phyloP scores from a whole-genome alignment of 2,888 invertebrate genomes.

The Rhorus exstirpatorius region DNA sequence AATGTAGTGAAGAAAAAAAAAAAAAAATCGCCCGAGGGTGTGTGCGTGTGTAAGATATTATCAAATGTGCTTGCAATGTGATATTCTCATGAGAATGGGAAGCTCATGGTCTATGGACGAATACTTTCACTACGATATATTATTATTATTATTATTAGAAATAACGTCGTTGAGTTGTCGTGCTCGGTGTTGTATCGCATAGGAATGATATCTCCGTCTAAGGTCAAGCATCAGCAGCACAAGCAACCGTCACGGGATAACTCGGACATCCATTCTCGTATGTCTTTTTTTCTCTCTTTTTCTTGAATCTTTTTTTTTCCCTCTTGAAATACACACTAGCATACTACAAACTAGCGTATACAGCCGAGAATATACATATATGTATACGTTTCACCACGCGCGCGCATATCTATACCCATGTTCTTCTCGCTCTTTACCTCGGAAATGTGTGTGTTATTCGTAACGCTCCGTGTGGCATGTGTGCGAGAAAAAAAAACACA shows the following conservation, averaged over 20 bases:
- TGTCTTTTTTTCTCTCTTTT: conserved; percentile 60
- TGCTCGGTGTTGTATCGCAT: conserved; percentile 79
- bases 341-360: neutral
- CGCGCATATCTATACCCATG: conserved; percentile 33
- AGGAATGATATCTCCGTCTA: conserved; percentile 86
- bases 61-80: conserved; percentile 62
- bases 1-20: conserved; percentile 30
- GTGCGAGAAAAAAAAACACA: conserved; percentile 17
- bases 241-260: conserved; percentile 75
- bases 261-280: conserved; percentile 75
- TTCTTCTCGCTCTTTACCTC: conserved; percentile 1
- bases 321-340: conserved; percentile 13
- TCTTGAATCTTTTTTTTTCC: neutral
- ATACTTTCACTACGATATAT: conserved; percentile 74
- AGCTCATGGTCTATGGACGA: conserved; percentile 76
- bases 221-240: conserved; percentile 82
- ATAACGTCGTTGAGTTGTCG: conserved; percentile 66
- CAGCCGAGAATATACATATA: neutral
- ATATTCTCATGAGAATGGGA: conserved; percentile 78
- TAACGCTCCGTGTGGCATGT: neutral
- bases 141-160: conserved; percentile 39
- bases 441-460: conserved; percentile 13
- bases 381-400: conserved; percentile 47
- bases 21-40: conserved; percentile 9
- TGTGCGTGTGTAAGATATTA: conserved; percentile 7